Percentiles rank a stretch among this genome's conserved stretches.
Conservation (phyloP, 2,888 invertebrate species). For the Plagodis pulveraria region DNA sequence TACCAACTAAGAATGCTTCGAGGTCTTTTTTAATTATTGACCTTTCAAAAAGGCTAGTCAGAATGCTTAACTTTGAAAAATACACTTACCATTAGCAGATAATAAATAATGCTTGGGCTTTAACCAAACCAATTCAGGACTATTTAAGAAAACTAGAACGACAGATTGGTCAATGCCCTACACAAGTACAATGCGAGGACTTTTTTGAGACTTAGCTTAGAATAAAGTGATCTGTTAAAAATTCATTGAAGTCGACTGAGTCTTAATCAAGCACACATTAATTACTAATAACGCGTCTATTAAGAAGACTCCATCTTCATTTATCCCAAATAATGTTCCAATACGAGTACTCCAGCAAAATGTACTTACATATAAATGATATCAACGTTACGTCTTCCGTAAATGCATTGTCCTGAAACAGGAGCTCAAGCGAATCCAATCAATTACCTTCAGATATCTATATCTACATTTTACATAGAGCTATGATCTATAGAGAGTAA, state of each 20-base stretch:
- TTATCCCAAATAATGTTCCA: too few species aligned
- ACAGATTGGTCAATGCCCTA: neutral
- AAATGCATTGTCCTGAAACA: conserved; percentile 11
- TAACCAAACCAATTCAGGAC: neutral
- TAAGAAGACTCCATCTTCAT: too few species aligned
- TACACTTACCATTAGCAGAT: neutral
- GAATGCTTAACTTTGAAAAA: too few species aligned
- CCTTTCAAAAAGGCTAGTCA: too few species aligned
- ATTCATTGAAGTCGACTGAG: too few species aligned
- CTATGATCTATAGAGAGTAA: neutral
- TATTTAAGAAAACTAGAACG: neutral
- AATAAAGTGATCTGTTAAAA: too few species aligned
- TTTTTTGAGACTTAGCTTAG: neutral
- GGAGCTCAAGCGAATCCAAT: conserved; percentile 23
- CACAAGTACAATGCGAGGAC: conserved; percentile 2
- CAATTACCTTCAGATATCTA: conserved; percentile 21
- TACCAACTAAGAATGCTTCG: too few species aligned
- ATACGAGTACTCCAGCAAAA: too few species aligned
- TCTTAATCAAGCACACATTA: too few species aligned
- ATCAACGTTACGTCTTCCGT: conserved; percentile 6
- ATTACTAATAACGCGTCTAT: too few species aligned
- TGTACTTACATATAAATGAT: neutral
- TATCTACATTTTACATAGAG: neutral
- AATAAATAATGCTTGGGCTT: neutral
- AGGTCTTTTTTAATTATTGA: too few species aligned